Evolutionary conservation across 2,797 vertebrate genomes (phyloP).

Genomic region (Rhinogobio ventralis): DNA sequence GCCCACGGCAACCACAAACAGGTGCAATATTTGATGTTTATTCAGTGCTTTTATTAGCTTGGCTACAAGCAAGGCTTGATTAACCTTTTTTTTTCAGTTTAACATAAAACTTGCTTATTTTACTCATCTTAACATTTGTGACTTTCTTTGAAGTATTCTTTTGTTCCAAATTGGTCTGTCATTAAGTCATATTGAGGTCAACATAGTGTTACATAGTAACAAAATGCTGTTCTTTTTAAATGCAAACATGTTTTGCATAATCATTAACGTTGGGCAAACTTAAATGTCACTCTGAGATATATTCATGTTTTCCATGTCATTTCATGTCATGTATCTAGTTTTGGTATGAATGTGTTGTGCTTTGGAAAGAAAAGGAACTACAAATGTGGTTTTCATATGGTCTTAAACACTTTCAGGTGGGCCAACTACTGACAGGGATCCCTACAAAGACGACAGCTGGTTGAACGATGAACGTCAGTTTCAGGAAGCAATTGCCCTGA

Average conservation of each 20-base stretch:
- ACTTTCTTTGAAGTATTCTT: not conserved
- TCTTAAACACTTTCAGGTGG: slow-evolving; percentile 1
- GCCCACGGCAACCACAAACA: too few relatives aligned
- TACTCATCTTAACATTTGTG: not conserved
- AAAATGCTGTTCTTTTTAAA: too few relatives aligned
- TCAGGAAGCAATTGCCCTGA: slow-evolving; percentile 48
- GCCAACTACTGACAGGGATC: not conserved
- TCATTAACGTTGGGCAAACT: too few relatives aligned
- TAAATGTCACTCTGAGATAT: too few relatives aligned
- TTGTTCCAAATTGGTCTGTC: not conserved
- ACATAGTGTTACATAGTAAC: not conserved
- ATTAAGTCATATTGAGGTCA: not conserved
- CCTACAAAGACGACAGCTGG: slow-evolving; percentile 28
- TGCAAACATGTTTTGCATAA: too few relatives aligned
- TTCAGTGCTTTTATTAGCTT: slow-evolving; percentile 13
- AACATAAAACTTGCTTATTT: not conserved
- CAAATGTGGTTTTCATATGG: not conserved
- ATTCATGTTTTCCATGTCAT: not conserved
- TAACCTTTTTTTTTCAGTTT: not conserved
- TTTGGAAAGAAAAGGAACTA: not conserved
- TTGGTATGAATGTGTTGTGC: not conserved
- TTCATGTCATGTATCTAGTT: not conserved
- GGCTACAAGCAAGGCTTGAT: not conserved
- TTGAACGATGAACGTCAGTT: slow-evolving; percentile 35
- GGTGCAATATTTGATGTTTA: too few relatives aligned